phyloP scores from a whole-genome alignment of 2,888 invertebrate genomes.

The Latheticus oryzae region DNA sequence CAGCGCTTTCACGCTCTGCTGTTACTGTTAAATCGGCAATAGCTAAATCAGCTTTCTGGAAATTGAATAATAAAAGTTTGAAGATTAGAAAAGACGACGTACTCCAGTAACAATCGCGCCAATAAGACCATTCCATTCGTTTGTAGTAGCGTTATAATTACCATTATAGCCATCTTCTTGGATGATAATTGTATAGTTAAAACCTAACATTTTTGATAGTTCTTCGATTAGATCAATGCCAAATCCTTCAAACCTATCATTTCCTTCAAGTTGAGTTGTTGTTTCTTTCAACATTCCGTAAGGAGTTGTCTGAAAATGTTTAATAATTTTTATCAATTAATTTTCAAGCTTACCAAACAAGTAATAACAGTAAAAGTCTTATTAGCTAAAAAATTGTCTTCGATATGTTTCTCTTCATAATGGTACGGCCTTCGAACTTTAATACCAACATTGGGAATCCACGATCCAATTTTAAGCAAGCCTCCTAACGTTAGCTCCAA shows the following conservation, averaged over 20 bases:
- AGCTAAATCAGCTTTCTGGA: slow-evolving; percentile 87
- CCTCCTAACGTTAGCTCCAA: slow-evolving; percentile 75
- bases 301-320: slow-evolving; percentile 74
- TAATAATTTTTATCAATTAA: slow-evolving; percentile 3
- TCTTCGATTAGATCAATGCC: slow-evolving; percentile 89
- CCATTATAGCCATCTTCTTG: slow-evolving; percentile 84
- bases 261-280: slow-evolving; percentile 74
- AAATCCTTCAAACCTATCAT: slow-evolving; percentile 88
- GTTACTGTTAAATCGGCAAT: slow-evolving; percentile 93
- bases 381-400: slow-evolving; percentile 74
- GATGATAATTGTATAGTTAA: slow-evolving; percentile 84
- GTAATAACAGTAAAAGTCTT: slow-evolving; percentile 79
- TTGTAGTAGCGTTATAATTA: slow-evolving; percentile 70
- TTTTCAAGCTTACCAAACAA: slow-evolving; percentile 71
- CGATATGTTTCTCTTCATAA: neutral
- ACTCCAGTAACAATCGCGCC: slow-evolving; percentile 78
- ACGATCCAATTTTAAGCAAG: slow-evolving; percentile 74
- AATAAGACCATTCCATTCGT: slow-evolving; percentile 82
- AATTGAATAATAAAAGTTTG: too few relatives aligned
- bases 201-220: slow-evolving; percentile 80
- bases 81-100: too few relatives aligned
- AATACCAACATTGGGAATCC: slow-evolving; percentile 68
- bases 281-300: slow-evolving; percentile 89
- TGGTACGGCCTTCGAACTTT: slow-evolving; percentile 27
- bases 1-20: slow-evolving; percentile 86